phyloP scores from a whole-genome alignment of 2,113 vertebrate species.

The Chloropsis cyanopogon region DNA sequence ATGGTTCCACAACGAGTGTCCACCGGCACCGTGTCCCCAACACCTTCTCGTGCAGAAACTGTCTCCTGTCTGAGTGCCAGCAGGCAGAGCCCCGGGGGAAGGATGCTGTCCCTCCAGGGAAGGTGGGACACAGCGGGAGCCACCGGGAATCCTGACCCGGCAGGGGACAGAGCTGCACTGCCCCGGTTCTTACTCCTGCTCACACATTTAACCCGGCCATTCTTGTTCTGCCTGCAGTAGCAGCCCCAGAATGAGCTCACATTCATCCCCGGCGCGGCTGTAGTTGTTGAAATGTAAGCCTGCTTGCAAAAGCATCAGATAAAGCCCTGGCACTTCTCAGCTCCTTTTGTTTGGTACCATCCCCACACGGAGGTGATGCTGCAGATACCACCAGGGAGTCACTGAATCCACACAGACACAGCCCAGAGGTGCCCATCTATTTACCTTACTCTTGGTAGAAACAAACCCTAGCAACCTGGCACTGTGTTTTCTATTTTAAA shows the following conservation, averaged over 20 bases:
- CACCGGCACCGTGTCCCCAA: not conserved
- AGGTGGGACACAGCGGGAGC: not conserved
- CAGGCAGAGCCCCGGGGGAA: not conserved
- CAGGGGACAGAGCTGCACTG: not conserved
- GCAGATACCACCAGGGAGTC: not conserved
- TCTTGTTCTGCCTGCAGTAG: not conserved
- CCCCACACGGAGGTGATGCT: not conserved
- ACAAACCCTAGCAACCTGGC: not conserved
- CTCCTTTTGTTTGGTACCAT: not conserved
- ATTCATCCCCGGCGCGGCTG: not conserved
- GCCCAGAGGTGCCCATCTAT: not conserved
- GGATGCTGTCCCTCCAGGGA: not conserved
- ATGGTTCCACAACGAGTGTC: rapidly evolving
- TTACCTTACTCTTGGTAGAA: not conserved
- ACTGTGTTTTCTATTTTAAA: not conserved
- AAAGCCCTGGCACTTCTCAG: not conserved
- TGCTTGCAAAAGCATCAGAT: not conserved
- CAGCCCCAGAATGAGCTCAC: not conserved
- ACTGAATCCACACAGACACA: rapidly evolving
- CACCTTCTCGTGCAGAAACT: not conserved
- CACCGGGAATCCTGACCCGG: not conserved
- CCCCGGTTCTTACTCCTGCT: not conserved
- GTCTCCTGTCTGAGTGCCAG: not conserved
- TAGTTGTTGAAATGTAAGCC: not conserved
- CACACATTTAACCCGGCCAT: not conserved